Conservation (phyloP, 2,888 invertebrate genomes). For the Griposia aprilina region DNA sequence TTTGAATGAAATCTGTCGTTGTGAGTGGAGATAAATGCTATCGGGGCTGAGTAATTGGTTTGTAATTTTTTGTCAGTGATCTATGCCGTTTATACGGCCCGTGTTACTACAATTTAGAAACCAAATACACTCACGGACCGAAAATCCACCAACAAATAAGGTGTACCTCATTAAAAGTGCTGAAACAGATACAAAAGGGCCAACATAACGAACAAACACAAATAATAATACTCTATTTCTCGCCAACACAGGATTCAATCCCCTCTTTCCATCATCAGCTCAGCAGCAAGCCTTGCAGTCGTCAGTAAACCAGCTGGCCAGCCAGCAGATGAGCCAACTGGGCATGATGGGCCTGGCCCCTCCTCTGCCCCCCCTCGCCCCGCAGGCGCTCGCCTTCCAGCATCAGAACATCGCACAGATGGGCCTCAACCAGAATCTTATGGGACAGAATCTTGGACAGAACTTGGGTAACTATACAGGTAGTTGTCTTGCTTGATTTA, state of each 20-base stretch:
- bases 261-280: conserved; percentile 72
- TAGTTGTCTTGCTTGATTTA: conserved; percentile 7
- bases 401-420: conserved; percentile 80
- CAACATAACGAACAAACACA: conserved; percentile 24
- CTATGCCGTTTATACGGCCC: not conserved
- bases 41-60: not conserved
- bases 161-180: conserved; percentile 18
- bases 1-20: not conserved
- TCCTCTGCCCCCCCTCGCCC: conserved; percentile 69
- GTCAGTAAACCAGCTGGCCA: conserved; percentile 76
- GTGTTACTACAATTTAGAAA: not conserved
- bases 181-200: conserved; percentile 52
- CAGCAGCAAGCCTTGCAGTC: conserved; percentile 84
- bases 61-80: not conserved
- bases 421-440: conserved; percentile 83
- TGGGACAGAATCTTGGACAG: conserved; percentile 83
- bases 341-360: conserved; percentile 79
- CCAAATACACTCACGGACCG: not conserved
- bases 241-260: conserved; percentile 62
- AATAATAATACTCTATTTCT: conserved; percentile 51
- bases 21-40: not conserved
- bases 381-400: conserved; percentile 66
- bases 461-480: conserved; percentile 77
- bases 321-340: conserved; percentile 77
- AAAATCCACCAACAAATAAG: not conserved